A percentile compares a stretch with the other conserved stretches of the same genome.
Conservation (phyloP, 1,140 invertebrate species). For the Drosophila sechellia region DNA sequence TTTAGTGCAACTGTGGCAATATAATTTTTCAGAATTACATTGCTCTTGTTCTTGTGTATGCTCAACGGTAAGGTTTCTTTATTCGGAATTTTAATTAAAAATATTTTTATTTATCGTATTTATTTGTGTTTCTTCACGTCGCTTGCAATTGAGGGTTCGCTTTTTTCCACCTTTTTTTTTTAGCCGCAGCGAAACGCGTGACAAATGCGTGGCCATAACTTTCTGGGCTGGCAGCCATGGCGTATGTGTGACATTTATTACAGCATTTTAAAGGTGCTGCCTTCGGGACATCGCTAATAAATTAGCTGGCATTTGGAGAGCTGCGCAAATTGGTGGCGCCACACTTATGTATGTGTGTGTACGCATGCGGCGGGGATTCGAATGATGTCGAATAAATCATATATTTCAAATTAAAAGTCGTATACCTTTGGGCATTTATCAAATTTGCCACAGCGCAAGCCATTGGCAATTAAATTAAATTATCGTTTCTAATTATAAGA, state of each 20-base stretch:
- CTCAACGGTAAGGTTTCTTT: constrained; percentile 27
- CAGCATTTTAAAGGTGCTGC: constrained; percentile 72
- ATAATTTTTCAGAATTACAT: constrained; percentile 18
- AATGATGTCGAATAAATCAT: constrained; percentile 62
- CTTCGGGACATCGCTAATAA: constrained; percentile 61
- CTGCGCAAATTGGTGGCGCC: constrained; percentile 50
- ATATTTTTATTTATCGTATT: constrained; percentile 76
- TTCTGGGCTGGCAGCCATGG: constrained; percentile 51
- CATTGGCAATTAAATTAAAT: constrained; percentile 27
- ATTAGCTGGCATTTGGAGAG: constrained; percentile 72
- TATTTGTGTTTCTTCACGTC: constrained; percentile 47
- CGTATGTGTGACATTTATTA: constrained; percentile 78
- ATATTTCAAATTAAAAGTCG: constrained; percentile 37
- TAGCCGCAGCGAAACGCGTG: constrained; percentile 53
- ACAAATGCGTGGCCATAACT: constrained; percentile 79
- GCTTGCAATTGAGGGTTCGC: not conserved
- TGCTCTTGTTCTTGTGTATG: not conserved
- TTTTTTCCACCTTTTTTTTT: constrained; percentile 43
- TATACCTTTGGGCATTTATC: constrained; percentile 27
- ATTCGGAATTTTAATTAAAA: constrained; percentile 75
- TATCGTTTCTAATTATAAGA: constrained; percentile 20
- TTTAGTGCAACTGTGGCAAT: not conserved
- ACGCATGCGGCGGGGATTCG: constrained; percentile 8
- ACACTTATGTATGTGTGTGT: constrained; percentile 59
- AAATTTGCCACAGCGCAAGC: constrained; percentile 17